These are phyloP conservation scores for Pardosa pseudoannulata DNA, from an alignment of 2,888 invertebrate species.

Conservation along the genomic window DNA sequence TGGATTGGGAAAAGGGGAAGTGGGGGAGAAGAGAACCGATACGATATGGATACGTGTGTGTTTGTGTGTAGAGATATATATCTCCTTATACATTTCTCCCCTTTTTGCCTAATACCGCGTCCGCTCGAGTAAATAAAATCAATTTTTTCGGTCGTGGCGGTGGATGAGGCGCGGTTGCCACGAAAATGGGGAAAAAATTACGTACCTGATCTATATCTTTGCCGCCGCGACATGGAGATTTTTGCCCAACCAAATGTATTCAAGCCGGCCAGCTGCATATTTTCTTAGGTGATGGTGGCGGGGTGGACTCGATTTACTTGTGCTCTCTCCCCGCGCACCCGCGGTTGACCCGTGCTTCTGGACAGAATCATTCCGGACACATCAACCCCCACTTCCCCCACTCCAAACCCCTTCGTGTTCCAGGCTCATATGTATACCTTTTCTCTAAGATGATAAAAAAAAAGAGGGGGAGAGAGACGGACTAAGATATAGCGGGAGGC, in stretches of 20 bases:
- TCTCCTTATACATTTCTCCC: background rate
- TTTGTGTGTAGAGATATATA: background rate
- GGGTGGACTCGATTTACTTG: background rate
- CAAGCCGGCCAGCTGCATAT: constrained; percentile 56
- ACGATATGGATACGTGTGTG: background rate
- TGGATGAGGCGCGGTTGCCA: no score
- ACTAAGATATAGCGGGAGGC: background rate
- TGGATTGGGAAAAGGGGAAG: background rate
- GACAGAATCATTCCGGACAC: constrained; percentile 69
- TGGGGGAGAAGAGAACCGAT: background rate
- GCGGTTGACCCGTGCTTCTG: constrained; percentile 23
- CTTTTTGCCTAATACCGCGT: constrained; percentile 29
- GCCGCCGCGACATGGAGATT: constrained; percentile 33
- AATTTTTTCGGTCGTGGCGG: constrained; percentile 21
- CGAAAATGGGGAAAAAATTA: background rate
- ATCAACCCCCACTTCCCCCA: constrained; percentile 28
- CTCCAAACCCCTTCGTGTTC: background rate
- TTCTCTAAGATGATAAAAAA: constrained; percentile 22
- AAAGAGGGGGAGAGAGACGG: background rate
- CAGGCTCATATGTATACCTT: constrained; percentile 32
- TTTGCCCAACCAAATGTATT: constrained; percentile 49
- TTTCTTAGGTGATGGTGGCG: constrained; percentile 25
- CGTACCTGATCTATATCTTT: constrained; percentile 52
- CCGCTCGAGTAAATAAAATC: constrained; percentile 41
- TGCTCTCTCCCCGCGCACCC: background rate